Evolutionary conservation across 2,797 vertebrate genomes (phyloP), one percentile per base, ranked within the genome.

Genomic region (Rachycentron canadum): DNA sequence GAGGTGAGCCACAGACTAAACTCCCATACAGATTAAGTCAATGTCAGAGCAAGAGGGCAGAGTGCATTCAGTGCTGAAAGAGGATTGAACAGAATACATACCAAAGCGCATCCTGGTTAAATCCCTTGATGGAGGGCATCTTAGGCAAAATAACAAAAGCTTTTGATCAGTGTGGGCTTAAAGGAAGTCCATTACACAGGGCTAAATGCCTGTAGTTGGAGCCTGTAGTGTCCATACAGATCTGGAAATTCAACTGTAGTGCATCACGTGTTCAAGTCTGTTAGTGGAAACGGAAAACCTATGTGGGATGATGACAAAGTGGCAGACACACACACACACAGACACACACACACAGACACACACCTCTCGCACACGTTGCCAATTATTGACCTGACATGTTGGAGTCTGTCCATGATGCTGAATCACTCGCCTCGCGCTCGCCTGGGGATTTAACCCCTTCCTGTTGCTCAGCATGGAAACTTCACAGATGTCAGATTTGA

Each of bases 361-460:
- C 28, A 9, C 41, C 17, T 66, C 75, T 50, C 79, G 34, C 52
- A 36, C 53, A 19, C 32, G 32, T 25, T 69, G 79, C 78, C 84
- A 86, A 63, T 87, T 88, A 89, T 84, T 88, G 83, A 89, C 73
- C 43, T 63, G 76, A 73, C 71, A 40, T 57, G 76, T 76, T 88
- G 66, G 81, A 87, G 86, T 79, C 91, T 92, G 88, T 94, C 93
- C 89, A 67, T 90, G 92, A 92, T 93, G 73, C 91, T 93, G 93
- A 93, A 87, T 40, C 40, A 67, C 62, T 79, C 50, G 61, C 73
- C 77, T 13, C 36, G 47, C 40, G 65, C 62, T 79, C 50, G 61
- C 73, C 77, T 13, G 40, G 47, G 74, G 72, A 73, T 69, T 81
- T 67, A 67, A 79, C 69, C 60, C 52, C 57, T 83, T 69, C 65